Percentiles rank a stretch among this genome's conserved stretches.
phyloP scores from a whole-genome alignment of 2,888 invertebrate species.

The Mesodorylaimus sp. region DNA sequence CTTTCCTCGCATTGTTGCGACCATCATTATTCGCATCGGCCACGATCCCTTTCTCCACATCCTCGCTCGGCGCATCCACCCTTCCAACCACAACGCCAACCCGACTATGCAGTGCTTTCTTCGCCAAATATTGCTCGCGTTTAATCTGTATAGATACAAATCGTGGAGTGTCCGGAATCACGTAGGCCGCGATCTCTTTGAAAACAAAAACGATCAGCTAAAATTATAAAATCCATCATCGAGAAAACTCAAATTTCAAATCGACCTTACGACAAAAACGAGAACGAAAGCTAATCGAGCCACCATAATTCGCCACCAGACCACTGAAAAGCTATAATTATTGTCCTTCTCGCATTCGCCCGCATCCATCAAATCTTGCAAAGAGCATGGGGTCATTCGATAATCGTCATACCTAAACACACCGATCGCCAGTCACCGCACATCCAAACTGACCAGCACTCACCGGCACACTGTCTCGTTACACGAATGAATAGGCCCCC shows the following conservation, averaged over 20 bases:
- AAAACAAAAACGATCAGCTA: conserved; percentile 77
- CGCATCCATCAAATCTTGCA: too few relatives aligned
- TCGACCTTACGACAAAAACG: conserved; percentile 57
- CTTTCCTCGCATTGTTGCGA: too few relatives aligned
- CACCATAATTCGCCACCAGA: conserved; percentile 79
- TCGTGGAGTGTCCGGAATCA: conserved; percentile 75
- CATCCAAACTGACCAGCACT: too few relatives aligned
- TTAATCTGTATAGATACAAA: conserved; percentile 60
- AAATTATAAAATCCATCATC: too few relatives aligned
- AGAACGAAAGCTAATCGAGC: conserved; percentile 75
- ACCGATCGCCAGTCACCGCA: too few relatives aligned
- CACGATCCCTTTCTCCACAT: too few relatives aligned
- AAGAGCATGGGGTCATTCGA: conserved; percentile 49
- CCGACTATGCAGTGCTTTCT: conserved; percentile 9
- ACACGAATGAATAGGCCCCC: too few relatives aligned
- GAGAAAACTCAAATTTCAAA: not conserved
- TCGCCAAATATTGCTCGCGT: conserved; percentile 14
- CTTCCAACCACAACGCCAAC: too few relatives aligned
- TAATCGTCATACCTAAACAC: conserved; percentile 61
- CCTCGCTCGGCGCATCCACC: too few relatives aligned
- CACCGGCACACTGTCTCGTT: too few relatives aligned
- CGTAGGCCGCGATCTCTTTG: conserved; percentile 72
- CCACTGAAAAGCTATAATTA: conserved; percentile 36
- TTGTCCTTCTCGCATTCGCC: too few relatives aligned
- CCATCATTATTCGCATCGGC: too few relatives aligned